Evolutionary conservation across 2,888 invertebrate genomes (phyloP).

Genomic region (Unio delphinus): DNA sequence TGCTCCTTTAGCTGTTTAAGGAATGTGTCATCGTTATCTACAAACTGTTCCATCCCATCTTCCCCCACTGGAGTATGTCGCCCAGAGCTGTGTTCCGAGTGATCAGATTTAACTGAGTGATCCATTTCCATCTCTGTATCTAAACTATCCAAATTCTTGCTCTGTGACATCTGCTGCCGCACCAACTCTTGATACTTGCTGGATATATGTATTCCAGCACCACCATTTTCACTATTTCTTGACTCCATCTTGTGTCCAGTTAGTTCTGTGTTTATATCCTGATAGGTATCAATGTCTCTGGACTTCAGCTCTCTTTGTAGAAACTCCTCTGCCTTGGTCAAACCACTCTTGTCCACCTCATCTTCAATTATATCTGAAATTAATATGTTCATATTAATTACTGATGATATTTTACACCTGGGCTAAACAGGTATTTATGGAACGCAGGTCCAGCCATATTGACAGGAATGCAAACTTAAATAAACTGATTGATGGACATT

Average conservation of each 20-base stretch:
- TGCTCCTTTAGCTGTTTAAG: slow-evolving; percentile 9
- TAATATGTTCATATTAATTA: slow-evolving; percentile 3
- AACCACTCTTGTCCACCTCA: slow-evolving; percentile 34
- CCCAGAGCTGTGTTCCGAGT: slow-evolving; percentile 27
- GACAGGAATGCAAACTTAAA: no score
- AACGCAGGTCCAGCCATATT: no score
- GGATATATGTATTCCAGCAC: slow-evolving; percentile 30
- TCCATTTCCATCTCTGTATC: slow-evolving; percentile 12
- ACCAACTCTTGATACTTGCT: slow-evolving; percentile 51
- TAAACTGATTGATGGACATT: no score
- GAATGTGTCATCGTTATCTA: slow-evolving; percentile 32
- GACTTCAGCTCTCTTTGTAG: slow-evolving; percentile 20
- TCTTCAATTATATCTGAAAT: slow-evolving; percentile 50
- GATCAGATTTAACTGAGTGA: slow-evolving; percentile 22
- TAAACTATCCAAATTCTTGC: slow-evolving; percentile 10
- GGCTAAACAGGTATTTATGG: not conserved
- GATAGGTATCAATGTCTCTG: slow-evolving; percentile 16
- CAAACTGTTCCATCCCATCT: slow-evolving; percentile 43
- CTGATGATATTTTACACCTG: not conserved
- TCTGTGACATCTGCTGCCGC: slow-evolving; percentile 42
- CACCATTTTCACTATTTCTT: slow-evolving; percentile 5
- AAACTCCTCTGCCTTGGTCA: slow-evolving; percentile 32
- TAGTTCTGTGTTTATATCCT: slow-evolving; percentile 16
- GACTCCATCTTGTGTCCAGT: slow-evolving; percentile 1
- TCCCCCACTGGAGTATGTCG: slow-evolving; percentile 54